These are phyloP conservation scores for Triplophysa yarkandensis DNA, from an alignment of 2,797 vertebrate species.

Conservation along the genomic window DNA sequence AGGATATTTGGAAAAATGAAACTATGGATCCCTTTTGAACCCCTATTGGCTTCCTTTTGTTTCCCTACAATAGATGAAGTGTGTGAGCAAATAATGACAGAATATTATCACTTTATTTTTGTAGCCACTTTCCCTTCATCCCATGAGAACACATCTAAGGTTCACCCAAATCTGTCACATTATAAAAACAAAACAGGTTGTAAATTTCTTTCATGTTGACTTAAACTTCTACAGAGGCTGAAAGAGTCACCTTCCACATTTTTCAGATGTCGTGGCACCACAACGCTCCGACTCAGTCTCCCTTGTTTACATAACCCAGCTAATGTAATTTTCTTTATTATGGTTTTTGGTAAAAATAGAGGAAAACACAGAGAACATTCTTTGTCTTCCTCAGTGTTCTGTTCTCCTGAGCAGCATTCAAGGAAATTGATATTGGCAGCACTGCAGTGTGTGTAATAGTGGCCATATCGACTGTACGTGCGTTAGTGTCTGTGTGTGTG, in stretches of 20 bases:
- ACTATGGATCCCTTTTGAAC: no score
- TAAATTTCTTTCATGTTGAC: not conserved
- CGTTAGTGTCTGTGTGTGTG: constrained; percentile 48
- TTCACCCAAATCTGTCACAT: not conserved
- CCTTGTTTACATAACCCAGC: constrained; percentile 42
- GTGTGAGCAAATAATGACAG: no score
- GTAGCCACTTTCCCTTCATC: not conserved
- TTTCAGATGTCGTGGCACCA: not conserved
- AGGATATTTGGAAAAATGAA: no score
- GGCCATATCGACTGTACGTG: constrained; percentile 53
- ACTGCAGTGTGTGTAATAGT: constrained; percentile 47
- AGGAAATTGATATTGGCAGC: constrained; percentile 76
- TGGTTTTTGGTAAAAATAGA: constrained; percentile 21
- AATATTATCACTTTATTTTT: not conserved
- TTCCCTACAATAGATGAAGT: no score
- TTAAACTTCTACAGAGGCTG: constrained; percentile 4
- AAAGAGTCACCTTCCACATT: not conserved
- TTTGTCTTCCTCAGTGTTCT: constrained; percentile 37
- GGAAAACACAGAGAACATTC: constrained; percentile 20
- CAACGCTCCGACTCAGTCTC: not conserved
- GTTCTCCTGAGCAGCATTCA: constrained; percentile 72
- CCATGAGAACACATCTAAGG: not conserved
- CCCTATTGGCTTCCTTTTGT: no score
- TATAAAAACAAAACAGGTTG: not conserved
- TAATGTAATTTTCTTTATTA: constrained; percentile 57